Conservation (phyloP, 23 tunicate genomes). For the Halocynthia aurantium region DNA sequence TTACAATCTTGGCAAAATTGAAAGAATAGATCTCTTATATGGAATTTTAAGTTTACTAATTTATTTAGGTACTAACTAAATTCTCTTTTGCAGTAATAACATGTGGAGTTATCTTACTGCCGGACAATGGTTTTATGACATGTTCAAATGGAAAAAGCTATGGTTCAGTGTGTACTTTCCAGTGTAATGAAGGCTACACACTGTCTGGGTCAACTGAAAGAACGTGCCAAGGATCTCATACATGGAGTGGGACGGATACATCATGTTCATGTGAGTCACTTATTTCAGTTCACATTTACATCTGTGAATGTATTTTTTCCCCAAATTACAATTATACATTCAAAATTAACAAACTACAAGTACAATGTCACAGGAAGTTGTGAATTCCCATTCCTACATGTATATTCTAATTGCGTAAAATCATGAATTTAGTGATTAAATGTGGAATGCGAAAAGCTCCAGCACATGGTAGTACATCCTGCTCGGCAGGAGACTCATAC, state of each 20-base stretch:
- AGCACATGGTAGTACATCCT: slow-evolving; percentile 46
- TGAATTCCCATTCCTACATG: not conserved
- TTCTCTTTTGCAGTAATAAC: slow-evolving; percentile 37
- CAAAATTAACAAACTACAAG: no score
- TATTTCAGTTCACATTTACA: no score
- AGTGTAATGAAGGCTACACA: slow-evolving; percentile 51
- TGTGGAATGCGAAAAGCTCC: slow-evolving; percentile 61
- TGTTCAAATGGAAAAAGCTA: slow-evolving; percentile 55
- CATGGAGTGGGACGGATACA: slow-evolving; percentile 66
- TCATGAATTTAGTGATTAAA: slow-evolving; percentile 31
- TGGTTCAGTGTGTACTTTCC: slow-evolving; percentile 51
- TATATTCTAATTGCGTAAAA: not conserved
- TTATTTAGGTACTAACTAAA: not conserved
- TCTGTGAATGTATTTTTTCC: no score
- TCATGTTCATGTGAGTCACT: slow-evolving; percentile 55
- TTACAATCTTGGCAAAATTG: no score
- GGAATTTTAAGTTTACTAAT: not conserved
- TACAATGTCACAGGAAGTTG: no score
- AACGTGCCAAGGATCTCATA: slow-evolving; percentile 57
- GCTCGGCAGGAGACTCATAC: slow-evolving; percentile 47
- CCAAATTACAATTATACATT: no score
- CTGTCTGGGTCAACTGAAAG: slow-evolving; percentile 45
- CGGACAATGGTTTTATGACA: slow-evolving; percentile 35
- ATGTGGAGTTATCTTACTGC: slow-evolving; percentile 36
- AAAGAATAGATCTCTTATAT: no score